phyloP scores from a whole-genome alignment of 2,113 vertebrate genomes.

The Microtus montanus region DNA sequence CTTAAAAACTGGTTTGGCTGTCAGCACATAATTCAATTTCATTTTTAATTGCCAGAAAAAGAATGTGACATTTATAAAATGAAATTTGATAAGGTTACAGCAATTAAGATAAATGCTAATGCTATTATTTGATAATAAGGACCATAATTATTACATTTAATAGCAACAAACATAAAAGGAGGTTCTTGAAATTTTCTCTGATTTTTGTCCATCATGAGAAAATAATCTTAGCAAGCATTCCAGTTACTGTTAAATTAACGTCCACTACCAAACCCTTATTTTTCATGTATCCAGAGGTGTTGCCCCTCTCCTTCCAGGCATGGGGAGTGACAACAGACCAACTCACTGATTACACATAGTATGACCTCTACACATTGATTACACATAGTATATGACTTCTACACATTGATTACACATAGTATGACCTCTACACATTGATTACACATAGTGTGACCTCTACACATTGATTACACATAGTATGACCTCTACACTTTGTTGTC shows the following conservation, averaged over 20 bases:
- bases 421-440: not conserved
- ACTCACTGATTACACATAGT: not conserved
- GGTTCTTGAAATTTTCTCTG: not conserved
- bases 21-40: slow-evolving; percentile 53
- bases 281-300: not conserved
- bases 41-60: slow-evolving; percentile 58
- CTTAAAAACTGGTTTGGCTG: slow-evolving; percentile 35
- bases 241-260: not conserved
- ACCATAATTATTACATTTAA: slow-evolving; percentile 49
- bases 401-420: not conserved
- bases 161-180: slow-evolving; percentile 24
- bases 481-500: not conserved
- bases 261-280: not conserved
- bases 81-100: slow-evolving; percentile 44
- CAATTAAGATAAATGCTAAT: slow-evolving; percentile 58
- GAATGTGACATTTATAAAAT: slow-evolving; percentile 59
- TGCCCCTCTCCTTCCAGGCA: not conserved
- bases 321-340: not conserved
- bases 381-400: too few species aligned
- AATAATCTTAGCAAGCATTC: not conserved
- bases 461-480: too few species aligned
- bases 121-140: slow-evolving; percentile 29
- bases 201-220: not conserved
- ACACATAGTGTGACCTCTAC: not conserved
- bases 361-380: not conserved